phyloP scores from a whole-genome alignment of 2,113 vertebrate species.

The Tetraodon nigroviridis region DNA sequence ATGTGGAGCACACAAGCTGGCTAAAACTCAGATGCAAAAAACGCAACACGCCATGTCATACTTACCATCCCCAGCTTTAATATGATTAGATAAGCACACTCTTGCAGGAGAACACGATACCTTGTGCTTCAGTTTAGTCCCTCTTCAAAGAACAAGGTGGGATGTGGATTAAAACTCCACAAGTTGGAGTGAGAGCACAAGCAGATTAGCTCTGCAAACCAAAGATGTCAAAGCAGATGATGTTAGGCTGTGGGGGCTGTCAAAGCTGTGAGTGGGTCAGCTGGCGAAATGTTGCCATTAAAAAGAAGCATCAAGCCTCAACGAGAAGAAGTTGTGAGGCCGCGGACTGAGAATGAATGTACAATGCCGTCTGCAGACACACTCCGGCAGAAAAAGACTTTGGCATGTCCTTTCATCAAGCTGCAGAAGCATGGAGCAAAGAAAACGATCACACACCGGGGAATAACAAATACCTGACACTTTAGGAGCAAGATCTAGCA shows the following conservation, averaged over 20 bases:
- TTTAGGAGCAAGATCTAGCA: constrained; percentile 41
- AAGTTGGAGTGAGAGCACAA: constrained; percentile 26
- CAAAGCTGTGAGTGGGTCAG: constrained; percentile 17
- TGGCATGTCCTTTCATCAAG: background rate
- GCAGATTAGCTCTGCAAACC: constrained; percentile 16
- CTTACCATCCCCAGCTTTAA: constrained; percentile 18
- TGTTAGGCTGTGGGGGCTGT: constrained; percentile 22
- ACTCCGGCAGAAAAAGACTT: background rate
- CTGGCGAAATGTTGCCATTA: constrained; percentile 12
- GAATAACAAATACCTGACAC: constrained; percentile 51
- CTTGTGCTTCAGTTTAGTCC: constrained; percentile 12
- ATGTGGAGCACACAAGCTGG: background rate
- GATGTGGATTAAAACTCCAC: constrained; percentile 20
- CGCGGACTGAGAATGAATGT: background rate
- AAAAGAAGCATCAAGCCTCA: constrained; percentile 8
- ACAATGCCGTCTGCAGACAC: background rate
- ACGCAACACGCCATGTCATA: constrained; percentile 9
- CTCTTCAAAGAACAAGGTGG: constrained; percentile 6
- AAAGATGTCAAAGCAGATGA: constrained; percentile 19
- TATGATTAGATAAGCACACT: constrained; percentile 1
- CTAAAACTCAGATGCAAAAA: background rate
- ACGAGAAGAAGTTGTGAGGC: background rate
- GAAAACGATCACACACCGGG: background rate
- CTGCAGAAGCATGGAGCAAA: constrained; percentile 16
- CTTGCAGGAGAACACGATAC: constrained; percentile 48